Evolutionary conservation across 2,888 invertebrate species (phyloP).

Genomic region (Choreutis nemorana): DNA sequence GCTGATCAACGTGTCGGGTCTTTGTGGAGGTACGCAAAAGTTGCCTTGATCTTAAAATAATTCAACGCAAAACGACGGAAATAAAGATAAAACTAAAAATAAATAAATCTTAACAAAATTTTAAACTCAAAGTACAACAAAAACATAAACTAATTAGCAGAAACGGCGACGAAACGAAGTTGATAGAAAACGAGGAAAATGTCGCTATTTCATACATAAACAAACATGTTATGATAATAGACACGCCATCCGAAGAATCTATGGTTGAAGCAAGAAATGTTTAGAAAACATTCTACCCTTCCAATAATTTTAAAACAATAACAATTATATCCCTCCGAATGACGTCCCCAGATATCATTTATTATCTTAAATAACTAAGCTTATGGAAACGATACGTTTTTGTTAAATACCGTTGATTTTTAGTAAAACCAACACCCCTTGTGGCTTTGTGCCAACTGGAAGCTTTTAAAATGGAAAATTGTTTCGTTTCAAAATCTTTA

Average conservation of each 20-base stretch:
- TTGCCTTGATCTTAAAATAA: too few species aligned
- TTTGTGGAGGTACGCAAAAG: too few species aligned
- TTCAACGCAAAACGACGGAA: not conserved
- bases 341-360: constrained; percentile 31
- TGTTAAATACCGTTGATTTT: constrained; percentile 52
- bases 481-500: constrained; percentile 23
- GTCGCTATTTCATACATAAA: constrained; percentile 54
- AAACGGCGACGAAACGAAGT: constrained; percentile 28
- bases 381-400: constrained; percentile 64
- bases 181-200: constrained; percentile 47
- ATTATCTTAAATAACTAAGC: constrained; percentile 41
- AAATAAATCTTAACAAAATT: not conserved
- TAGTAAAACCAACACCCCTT: constrained; percentile 60
- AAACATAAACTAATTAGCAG: constrained; percentile 35
- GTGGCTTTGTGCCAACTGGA: constrained; percentile 61
- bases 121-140: constrained; percentile 5
- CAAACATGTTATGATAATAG: constrained; percentile 62
- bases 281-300: constrained; percentile 56
- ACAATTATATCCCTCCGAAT: constrained; percentile 40
- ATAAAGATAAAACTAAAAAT: not conserved
- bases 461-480: constrained; percentile 42
- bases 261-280: constrained; percentile 46
- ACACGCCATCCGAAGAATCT: constrained; percentile 60
- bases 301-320: constrained; percentile 47
- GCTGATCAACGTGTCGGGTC: too few species aligned